A percentile compares a stretch with the other conserved stretches of the same genome.
These are phyloP conservation scores for Cyprinodon tularosa DNA, from an alignment of 2,113 vertebrate species.

Conservation along the genomic window DNA sequence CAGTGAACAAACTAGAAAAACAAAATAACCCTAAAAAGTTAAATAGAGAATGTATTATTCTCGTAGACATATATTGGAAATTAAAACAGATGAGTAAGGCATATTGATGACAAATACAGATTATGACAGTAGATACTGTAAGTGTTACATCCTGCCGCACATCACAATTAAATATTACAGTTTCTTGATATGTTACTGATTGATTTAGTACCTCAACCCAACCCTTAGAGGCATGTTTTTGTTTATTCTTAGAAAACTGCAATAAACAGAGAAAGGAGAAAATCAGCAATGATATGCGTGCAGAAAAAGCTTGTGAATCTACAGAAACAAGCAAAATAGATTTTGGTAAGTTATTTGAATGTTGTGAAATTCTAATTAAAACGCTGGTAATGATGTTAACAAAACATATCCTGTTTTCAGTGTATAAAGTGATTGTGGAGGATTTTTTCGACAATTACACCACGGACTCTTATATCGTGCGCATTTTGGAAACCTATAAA, in stretches of 20 bases:
- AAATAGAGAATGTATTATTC: too few relatives aligned
- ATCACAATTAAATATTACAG: neutral
- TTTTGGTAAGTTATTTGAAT: neutral
- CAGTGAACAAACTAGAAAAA: too few relatives aligned
- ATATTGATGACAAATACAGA: too few relatives aligned
- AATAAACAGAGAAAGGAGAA: neutral
- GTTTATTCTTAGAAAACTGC: conserved; percentile 82
- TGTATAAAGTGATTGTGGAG: conserved; percentile 20
- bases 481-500: conserved; percentile 50
- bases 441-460: neutral
- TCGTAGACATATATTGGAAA: neutral
- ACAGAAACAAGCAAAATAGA: neutral
- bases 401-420: neutral
- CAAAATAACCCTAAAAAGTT: too few relatives aligned
- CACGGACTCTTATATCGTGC: conserved; percentile 53
- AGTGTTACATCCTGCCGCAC: neutral
- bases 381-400: neutral
- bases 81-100: neutral
- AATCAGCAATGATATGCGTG: neutral
- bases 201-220: too few relatives aligned
- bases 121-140: neutral
- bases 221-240: neutral
- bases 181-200: neutral
- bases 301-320: neutral
- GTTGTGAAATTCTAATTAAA: neutral